Conservation (phyloP, 2,797 vertebrate genomes). For the Megalops cyprinoides region DNA sequence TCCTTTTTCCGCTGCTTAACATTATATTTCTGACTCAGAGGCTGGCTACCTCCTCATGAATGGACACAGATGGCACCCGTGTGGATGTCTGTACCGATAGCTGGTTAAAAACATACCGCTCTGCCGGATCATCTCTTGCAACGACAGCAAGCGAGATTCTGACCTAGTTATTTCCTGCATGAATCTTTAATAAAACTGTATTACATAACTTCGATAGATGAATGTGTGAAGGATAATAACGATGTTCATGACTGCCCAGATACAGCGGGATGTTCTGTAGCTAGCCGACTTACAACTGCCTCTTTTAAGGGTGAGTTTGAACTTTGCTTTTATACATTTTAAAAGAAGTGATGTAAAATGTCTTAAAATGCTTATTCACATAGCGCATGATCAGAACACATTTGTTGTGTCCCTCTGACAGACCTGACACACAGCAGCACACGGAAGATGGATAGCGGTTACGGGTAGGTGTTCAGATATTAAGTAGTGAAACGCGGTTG, state of each 20-base stretch:
- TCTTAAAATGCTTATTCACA: neutral
- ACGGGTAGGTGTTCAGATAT: conserved; percentile 42
- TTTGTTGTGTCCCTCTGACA: conserved; percentile 30
- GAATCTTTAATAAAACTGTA: too few species aligned
- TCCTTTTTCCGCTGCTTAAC: neutral
- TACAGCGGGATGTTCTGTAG: neutral
- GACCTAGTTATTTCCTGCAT: too few species aligned
- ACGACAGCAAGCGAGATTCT: too few species aligned
- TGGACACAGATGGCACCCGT: neutral
- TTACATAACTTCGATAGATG: neutral
- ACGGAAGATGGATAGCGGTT: conserved; percentile 50
- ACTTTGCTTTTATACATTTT: neutral
- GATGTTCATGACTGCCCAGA: neutral
- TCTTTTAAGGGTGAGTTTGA: conserved; percentile 2
- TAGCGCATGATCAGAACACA: neutral
- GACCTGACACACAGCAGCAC: conserved; percentile 28
- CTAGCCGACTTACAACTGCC: neutral
- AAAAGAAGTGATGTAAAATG: neutral
- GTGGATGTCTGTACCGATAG: too few species aligned
- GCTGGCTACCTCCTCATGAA: neutral
- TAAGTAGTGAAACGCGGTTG: neutral
- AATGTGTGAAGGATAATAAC: neutral
- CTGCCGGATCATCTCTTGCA: too few species aligned
- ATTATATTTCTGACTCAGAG: neutral
- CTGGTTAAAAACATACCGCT: too few species aligned